Evolutionary conservation across 2,888 invertebrate species (phyloP).

Genomic region (Watsonalla binaria): DNA sequence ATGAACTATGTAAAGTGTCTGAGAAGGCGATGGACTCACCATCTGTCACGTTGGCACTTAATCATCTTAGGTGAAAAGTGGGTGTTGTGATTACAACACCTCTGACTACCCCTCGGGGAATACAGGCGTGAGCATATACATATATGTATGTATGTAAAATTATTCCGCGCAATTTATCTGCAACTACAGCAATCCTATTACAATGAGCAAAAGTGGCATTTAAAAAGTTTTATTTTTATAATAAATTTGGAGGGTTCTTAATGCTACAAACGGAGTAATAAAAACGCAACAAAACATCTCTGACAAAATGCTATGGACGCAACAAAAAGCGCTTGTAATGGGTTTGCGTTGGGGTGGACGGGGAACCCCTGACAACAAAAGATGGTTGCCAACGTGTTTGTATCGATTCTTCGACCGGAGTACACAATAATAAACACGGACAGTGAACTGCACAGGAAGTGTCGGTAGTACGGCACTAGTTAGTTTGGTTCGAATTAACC

Average conservation of each 20-base stretch:
- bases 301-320: constrained; percentile 27
- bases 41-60: no score
- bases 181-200: no score
- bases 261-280: constrained; percentile 1
- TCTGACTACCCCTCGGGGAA: no score
- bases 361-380: constrained; percentile 59
- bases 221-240: neutral
- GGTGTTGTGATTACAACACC: no score
- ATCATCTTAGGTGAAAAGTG: no score
- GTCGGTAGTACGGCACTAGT: neutral
- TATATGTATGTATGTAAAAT: no score
- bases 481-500: no score
- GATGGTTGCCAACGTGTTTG: constrained; percentile 61
- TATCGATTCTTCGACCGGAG: constrained; percentile 44
- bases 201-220: no score
- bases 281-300: constrained; percentile 14
- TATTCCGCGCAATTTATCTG: no score
- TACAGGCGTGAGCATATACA: no score
- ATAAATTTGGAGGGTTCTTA: neutral
- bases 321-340: constrained; percentile 34
- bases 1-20: no score
- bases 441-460: constrained; percentile 4
- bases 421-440: constrained; percentile 19
- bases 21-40: no score
- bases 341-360: constrained; percentile 37